These are phyloP conservation scores for Mellivora capensis DNA, from an alignment of 2,113 vertebrate genomes.

Conservation along the genomic window DNA sequence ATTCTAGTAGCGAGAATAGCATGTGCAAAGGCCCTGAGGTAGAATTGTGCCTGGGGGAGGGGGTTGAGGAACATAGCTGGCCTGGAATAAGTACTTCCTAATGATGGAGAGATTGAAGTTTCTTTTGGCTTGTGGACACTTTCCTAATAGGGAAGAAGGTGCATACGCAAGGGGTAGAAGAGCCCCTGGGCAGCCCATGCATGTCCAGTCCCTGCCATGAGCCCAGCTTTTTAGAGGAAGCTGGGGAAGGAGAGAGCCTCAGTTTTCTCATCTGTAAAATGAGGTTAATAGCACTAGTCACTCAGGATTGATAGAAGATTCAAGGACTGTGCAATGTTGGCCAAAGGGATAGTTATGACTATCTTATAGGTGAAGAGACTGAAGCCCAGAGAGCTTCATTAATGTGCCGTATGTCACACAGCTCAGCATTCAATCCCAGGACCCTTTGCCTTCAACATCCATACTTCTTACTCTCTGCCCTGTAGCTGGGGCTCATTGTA, in stretches of 20 bases:
- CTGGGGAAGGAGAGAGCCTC: not conserved
- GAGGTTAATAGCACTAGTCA: not conserved
- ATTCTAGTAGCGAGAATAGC: not conserved
- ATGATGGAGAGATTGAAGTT: not conserved
- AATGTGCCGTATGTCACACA: not conserved
- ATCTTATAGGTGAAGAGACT: not conserved
- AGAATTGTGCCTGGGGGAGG: not conserved
- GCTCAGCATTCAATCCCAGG: not conserved
- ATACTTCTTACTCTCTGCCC: not conserved
- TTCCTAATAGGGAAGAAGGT: not conserved
- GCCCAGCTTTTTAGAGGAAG: not conserved
- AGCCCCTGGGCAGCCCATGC: not conserved
- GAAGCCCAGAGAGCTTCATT: not conserved
- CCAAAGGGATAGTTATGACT: not conserved
- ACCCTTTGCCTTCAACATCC: not conserved
- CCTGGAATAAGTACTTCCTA: not conserved
- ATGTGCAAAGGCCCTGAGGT: constrained; percentile 17
- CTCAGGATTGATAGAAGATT: not conserved
- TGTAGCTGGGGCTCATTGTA: not conserved
- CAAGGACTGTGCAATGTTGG: not conserved
- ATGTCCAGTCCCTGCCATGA: not conserved
- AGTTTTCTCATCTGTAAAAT: not conserved
- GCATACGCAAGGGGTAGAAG: not conserved
- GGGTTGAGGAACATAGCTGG: not conserved
- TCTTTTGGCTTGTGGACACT: not conserved